Evolutionary conservation across 2,888 invertebrate species (phyloP), one percentile per base, ranked within the genome.

Genomic region (Pristionchus maxplancki): DNA sequence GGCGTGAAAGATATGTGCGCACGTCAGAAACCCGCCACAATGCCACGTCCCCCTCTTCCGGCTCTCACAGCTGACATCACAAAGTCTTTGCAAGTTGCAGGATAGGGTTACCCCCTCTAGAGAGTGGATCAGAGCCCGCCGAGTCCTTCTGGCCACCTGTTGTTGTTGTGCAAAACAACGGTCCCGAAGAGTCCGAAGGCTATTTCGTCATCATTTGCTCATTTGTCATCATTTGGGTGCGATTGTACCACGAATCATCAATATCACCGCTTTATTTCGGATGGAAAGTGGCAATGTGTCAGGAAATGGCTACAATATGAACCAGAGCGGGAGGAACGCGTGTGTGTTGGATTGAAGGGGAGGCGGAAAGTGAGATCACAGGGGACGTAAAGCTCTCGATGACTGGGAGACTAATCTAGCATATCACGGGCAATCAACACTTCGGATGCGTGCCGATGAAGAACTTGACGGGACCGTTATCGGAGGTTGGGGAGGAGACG

Each of bases 381-480:
- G 78, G n/a, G n/a, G n/a, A n/a, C 6, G 31, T 78, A 78, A 78
- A 78, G 78, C 78, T 78, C 78, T 78, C 71, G 71, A 71, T 71
- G 71, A 71, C 71, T 71, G 37, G 5, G 24, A 44, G n/a, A n/a
- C 44, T 48, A 78, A 28, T 9, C 44, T 44, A 48, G n/a, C 28
- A n/a, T 2, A 13, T 9, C 11, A n/a, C 34, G 64, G 15, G 17
- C n/a, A 28, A 44, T 78, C 44, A 78, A 48, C 78, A 78, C 44
- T 78, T 85, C 11, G 85, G 85, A 64, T 67, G 87, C 9, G 87
- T 48, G 13, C 87, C 71, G 64, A 87, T 87, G 74, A 87, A 74
- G 87, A 87, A 74, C 44, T 85, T 85, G 64, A 85, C 85, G 1
- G 87, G 74, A 6, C 71, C 87, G 31, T 50, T 24, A 28, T 62